Evolutionary conservation across 2,797 vertebrate species (phyloP).

Genomic region (Lateolabrax maculatus): DNA sequence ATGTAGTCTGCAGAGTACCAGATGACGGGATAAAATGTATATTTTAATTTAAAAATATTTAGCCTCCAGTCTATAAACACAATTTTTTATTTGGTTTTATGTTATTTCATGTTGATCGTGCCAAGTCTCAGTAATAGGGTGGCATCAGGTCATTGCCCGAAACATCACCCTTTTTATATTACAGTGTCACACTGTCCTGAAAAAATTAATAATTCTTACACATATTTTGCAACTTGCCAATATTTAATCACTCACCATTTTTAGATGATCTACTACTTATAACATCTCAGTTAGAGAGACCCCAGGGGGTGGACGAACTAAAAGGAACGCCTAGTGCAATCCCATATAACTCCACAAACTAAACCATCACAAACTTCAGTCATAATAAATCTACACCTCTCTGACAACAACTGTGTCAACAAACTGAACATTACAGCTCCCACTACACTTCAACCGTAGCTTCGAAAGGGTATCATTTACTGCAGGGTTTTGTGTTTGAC

Average conservation of each 20-base stretch:
- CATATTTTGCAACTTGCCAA: background rate
- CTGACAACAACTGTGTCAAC: constrained; percentile 1
- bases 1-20: constrained; percentile 74
- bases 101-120: background rate
- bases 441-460: background rate
- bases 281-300: background rate
- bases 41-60: constrained; percentile 27
- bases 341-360: background rate
- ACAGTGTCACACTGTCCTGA: background rate
- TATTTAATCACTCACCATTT: background rate
- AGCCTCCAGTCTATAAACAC: constrained; percentile 14
- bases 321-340: background rate
- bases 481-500: constrained; percentile 1
- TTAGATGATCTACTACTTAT: background rate
- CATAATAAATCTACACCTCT: background rate
- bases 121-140: background rate
- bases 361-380: background rate
- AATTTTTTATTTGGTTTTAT: too few relatives aligned
- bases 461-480: background rate
- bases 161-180: background rate
- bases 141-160: background rate
- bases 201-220: background rate
- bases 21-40: constrained; percentile 69
- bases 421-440: constrained; percentile 16
- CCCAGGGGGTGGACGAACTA: background rate